These are phyloP conservation scores for Andrena flavipes DNA, from an alignment of 2,888 invertebrate species.

Conservation along the genomic window DNA sequence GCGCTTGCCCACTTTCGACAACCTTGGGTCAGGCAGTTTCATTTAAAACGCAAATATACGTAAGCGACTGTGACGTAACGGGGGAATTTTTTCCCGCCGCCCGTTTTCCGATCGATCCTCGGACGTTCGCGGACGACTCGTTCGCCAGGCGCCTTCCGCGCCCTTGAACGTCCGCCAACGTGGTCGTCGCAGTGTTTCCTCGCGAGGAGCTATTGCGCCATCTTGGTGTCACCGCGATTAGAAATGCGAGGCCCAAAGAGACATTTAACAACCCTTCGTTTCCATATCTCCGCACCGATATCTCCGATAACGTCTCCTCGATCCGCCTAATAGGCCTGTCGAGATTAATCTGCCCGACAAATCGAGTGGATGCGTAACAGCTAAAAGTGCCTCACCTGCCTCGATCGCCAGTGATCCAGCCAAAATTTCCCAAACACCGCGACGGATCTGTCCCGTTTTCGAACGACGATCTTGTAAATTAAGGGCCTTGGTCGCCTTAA, in stretches of 20 bases:
- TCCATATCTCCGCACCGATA: not conserved
- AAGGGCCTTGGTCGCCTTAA: not conserved
- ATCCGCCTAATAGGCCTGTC: not conserved
- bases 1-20: slow-evolving; percentile 37
- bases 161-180: slow-evolving; percentile 64
- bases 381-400: slow-evolving; percentile 37
- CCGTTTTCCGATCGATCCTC: not conserved
- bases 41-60: slow-evolving; percentile 9
- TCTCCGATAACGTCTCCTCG: not conserved
- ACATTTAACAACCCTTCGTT: slow-evolving; percentile 17
- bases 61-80: not conserved
- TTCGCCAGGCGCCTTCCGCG: slow-evolving; percentile 43
- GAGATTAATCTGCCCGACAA: not conserved
- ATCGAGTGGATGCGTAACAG: slow-evolving; percentile 14
- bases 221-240: slow-evolving; percentile 41
- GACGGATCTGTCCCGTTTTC: not conserved
- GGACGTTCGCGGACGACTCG: slow-evolving; percentile 19
- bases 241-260: slow-evolving; percentile 8
- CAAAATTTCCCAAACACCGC: slow-evolving; percentile 5
- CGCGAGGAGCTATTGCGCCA: slow-evolving; percentile 50
- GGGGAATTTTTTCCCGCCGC: not conserved
- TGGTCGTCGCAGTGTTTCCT: slow-evolving; percentile 38
- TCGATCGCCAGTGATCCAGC: slow-evolving; percentile 12
- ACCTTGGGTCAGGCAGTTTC: slow-evolving; percentile 36
- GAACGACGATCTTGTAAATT: too few species aligned